phyloP scores from a whole-genome alignment of 2,113 vertebrate species.

The Ifrita kowaldi region DNA sequence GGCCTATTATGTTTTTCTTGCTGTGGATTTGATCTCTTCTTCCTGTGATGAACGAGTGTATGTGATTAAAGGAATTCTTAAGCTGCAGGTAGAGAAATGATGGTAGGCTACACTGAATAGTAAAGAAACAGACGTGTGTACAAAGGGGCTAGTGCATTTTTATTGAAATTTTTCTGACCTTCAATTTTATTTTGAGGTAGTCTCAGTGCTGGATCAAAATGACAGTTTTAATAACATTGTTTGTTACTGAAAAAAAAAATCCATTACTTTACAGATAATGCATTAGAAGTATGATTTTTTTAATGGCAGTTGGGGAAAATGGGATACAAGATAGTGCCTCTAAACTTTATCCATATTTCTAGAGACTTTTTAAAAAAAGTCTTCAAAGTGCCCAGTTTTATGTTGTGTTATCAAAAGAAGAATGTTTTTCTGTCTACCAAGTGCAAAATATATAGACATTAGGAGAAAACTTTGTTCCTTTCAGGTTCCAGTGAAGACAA shows the following conservation, averaged over 20 bases:
- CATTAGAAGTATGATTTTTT: not conserved
- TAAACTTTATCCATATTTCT: not conserved
- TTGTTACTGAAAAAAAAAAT: not conserved
- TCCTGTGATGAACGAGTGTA: not conserved
- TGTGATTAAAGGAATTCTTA: conserved; percentile 2
- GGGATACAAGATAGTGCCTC: not conserved
- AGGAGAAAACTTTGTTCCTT: not conserved
- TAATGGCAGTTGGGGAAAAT: not conserved
- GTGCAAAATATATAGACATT: not conserved
- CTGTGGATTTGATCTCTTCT: not conserved
- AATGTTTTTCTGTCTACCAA: not conserved
- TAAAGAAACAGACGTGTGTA: not conserved
- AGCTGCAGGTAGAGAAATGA: not conserved
- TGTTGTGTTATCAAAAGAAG: not conserved
- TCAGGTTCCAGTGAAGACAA: not conserved
- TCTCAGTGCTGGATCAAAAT: not conserved
- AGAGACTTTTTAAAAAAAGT: not conserved
- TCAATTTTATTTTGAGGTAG: not conserved
- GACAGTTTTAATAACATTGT: not conserved
- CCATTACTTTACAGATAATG: not conserved
- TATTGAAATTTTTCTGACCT: not conserved
- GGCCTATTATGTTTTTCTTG: not conserved
- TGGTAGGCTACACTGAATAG: not conserved
- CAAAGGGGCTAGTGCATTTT: not conserved
- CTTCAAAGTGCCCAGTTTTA: not conserved